These are phyloP conservation scores for Heliopora coerulea DNA, from an alignment of 92 coral and sea anemone genomes.

Conservation along the genomic window DNA sequence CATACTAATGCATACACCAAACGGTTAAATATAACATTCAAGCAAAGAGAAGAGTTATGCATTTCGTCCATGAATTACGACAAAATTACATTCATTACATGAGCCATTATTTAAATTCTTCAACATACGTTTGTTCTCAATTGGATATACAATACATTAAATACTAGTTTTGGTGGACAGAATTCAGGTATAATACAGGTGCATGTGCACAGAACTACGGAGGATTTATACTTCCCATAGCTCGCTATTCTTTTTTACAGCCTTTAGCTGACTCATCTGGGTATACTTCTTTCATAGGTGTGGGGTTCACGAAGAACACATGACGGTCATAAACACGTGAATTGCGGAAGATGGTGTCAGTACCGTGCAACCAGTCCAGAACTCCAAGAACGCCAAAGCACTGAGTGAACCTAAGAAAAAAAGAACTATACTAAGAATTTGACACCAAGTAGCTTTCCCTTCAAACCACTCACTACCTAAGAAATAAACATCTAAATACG, in stretches of 20 bases:
- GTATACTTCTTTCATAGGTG: slow-evolving; percentile 70
- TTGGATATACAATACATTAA: too few species aligned
- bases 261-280: slow-evolving; percentile 73
- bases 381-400: slow-evolving; percentile 98
- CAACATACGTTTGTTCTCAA: too few species aligned
- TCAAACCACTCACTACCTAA: too few species aligned
- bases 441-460: too few species aligned
- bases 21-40: too few species aligned
- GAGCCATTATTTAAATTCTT: too few species aligned
- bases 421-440: neutral
- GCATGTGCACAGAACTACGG: neutral
- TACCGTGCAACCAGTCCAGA: slow-evolving; percentile 92
- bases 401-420: slow-evolving; percentile 71
- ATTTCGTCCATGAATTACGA: too few species aligned
- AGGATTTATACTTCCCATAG: neutral
- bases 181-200: neutral
- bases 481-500: too few species aligned
- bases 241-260: slow-evolving; percentile 50
- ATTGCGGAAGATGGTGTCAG: slow-evolving; percentile 85
- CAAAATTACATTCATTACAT: too few species aligned
- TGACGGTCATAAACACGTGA: slow-evolving; percentile 92
- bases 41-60: too few species aligned
- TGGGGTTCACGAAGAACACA: slow-evolving; percentile 69
- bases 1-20: too few species aligned
- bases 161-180: neutral